These are phyloP conservation scores for Parelbella ahira DNA, from an alignment of 2,888 invertebrate species.

Conservation along the genomic window DNA sequence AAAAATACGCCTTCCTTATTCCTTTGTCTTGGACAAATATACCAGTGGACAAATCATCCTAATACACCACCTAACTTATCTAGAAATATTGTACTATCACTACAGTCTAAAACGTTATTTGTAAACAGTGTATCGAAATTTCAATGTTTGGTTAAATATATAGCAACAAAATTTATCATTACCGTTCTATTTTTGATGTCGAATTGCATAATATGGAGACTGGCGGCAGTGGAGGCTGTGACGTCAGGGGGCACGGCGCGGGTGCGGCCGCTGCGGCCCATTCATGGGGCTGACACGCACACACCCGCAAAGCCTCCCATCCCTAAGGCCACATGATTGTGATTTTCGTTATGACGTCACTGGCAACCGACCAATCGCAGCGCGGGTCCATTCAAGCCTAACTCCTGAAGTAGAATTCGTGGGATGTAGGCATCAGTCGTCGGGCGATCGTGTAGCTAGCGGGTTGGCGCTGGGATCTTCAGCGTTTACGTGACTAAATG, in stretches of 20 bases:
- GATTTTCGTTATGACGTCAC: slow-evolving; percentile 87
- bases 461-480: slow-evolving; percentile 29
- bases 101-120: too few species aligned
- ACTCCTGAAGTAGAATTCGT: slow-evolving; percentile 81
- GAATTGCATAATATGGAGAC: slow-evolving; percentile 60
- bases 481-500: slow-evolving; percentile 30
- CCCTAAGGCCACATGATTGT: slow-evolving; percentile 79
- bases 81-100: too few species aligned
- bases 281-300: slow-evolving; percentile 59
- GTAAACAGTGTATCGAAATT: too few species aligned
- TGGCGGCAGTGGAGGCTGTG: slow-evolving; percentile 41
- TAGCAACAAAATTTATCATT: slow-evolving; percentile 49
- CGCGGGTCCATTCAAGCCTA: slow-evolving; percentile 84
- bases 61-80: too few species aligned
- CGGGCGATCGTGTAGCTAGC: slow-evolving; percentile 50
- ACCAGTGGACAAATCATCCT: too few species aligned
- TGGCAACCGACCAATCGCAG: slow-evolving; percentile 79
- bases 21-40: too few species aligned
- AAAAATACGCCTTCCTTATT: too few species aligned
- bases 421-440: slow-evolving; percentile 70
- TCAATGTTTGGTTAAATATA: too few species aligned
- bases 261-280: slow-evolving; percentile 63
- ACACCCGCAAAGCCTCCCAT: slow-evolving; percentile 39
- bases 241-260: slow-evolving; percentile 72
- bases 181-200: slow-evolving; percentile 53